Evolutionary conservation across 2,113 vertebrate genomes (phyloP).

Genomic region (Pantherophis guttatus): DNA sequence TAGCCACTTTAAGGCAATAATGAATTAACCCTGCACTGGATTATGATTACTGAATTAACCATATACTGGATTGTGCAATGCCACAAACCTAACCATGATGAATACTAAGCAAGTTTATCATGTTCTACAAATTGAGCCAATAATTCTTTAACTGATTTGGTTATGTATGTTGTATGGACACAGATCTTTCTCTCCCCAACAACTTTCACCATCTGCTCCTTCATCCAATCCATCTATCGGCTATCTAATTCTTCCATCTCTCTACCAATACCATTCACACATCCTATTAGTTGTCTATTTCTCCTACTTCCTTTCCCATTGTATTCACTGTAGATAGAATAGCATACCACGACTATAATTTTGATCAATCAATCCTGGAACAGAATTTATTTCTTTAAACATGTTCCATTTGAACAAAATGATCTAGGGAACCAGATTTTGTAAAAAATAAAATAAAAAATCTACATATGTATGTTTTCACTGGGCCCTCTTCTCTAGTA

Average conservation of each 20-base stretch:
- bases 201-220: background rate
- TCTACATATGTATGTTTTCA: background rate
- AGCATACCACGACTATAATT: background rate
- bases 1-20: background rate
- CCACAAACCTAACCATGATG: background rate
- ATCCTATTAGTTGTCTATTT: background rate
- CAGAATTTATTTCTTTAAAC: background rate
- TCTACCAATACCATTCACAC: background rate
- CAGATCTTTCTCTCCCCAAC: background rate
- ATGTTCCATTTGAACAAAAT: background rate
- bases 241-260: background rate
- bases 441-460: too few relatives aligned
- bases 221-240: background rate
- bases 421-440: background rate
- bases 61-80: background rate
- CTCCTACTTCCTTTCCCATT: background rate
- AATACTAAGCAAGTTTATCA: background rate
- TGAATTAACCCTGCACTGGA: background rate
- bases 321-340: background rate
- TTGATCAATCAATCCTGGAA: background rate
- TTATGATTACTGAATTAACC: background rate
- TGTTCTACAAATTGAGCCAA: background rate
- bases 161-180: background rate
- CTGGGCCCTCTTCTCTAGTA: background rate
- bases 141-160: background rate